Evolutionary conservation across 2,113 vertebrate genomes (phyloP).

Genomic region (Macquaria australasica): DNA sequence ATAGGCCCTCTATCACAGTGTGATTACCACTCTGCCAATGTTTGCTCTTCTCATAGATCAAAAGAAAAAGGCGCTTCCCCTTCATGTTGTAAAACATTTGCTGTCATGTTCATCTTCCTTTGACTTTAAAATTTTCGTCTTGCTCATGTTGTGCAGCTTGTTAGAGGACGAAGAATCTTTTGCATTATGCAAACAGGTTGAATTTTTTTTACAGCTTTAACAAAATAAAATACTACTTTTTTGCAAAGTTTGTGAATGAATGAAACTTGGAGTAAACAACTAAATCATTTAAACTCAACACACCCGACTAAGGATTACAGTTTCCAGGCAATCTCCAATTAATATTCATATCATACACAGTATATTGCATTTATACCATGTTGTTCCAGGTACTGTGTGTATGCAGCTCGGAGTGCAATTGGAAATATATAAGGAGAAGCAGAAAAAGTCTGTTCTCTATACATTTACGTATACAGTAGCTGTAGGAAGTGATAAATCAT

Average conservation of each 20-base stretch:
- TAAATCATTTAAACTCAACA: not conserved
- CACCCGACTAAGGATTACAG: not conserved
- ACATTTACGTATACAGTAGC: conserved; percentile 3
- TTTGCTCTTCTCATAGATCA: conserved; percentile 34
- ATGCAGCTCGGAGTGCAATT: not conserved
- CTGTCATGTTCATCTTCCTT: not conserved
- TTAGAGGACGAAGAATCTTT: not conserved
- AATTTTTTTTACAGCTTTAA: not conserved
- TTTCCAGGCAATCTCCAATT: not conserved
- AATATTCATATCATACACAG: not conserved
- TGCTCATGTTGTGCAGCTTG: not conserved
- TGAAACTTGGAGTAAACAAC: not conserved
- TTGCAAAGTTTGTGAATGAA: not conserved
- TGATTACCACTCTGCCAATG: conserved; percentile 51
- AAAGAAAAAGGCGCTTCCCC: not conserved
- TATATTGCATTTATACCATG: not conserved
- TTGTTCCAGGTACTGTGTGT: not conserved
- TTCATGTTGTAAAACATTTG: not conserved
- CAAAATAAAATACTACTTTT: not conserved
- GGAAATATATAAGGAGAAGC: not conserved
- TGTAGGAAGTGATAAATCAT: conserved; percentile 60
- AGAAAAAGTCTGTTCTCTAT: not conserved
- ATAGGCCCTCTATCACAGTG: conserved; percentile 38
- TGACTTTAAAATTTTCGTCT: not conserved
- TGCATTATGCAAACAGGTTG: not conserved